Base-by-base conservation (phyloP, 2,113 vertebrate species). In the Alethe castanea region DNA sequence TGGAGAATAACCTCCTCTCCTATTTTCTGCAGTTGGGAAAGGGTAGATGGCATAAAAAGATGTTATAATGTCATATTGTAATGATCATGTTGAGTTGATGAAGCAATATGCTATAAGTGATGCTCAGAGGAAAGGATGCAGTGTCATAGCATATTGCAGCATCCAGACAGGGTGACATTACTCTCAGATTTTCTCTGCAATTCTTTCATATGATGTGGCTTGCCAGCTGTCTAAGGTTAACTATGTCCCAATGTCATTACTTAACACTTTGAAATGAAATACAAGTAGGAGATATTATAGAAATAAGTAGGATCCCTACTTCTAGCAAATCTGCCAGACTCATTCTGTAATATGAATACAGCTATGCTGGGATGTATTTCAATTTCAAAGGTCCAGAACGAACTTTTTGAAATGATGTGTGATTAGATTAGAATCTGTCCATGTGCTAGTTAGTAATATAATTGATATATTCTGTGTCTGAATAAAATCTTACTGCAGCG, bases 391-490 rank as follows among this genome's bases (percentile, higher is more conserved):
- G 80, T 90, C 72, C 72, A 77, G 61, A 86, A 64, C 76, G 56
- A 92, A 92, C 79, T 88, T 83, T 71, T 84, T 54, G 42, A 64
- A 95, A 78, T 38, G 18, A 92, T 71, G 36, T 59, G 54, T 78
- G 81, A 88, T 92, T 80, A 92, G 92, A 96, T 95, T 95, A 95
- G 82, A 92, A 95, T 92, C 90, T 81, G 38, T 72, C 74, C 64
- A 78, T 94, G 80, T 76, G 72, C 82, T 96, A 84, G 72, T 90
- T 94, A 81, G 48, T 61, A 93, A 92, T 71, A 92, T 92, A 94
- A 93, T 31, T 72, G 22, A 90, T 90, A 62, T 36, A 93, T 88
- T 93, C 88, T 70, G 42, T 88, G 47, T 81, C 90, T 94, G 88
- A 90, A 92, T 83, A 94, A 92, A 94, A 95, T 66, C 60, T 56